A percentile compares a stretch with the other conserved stretches of the same genome.
These are phyloP conservation scores for Trissolcus brochymenae DNA, from an alignment of 2,888 invertebrate species.

Conservation along the genomic window DNA sequence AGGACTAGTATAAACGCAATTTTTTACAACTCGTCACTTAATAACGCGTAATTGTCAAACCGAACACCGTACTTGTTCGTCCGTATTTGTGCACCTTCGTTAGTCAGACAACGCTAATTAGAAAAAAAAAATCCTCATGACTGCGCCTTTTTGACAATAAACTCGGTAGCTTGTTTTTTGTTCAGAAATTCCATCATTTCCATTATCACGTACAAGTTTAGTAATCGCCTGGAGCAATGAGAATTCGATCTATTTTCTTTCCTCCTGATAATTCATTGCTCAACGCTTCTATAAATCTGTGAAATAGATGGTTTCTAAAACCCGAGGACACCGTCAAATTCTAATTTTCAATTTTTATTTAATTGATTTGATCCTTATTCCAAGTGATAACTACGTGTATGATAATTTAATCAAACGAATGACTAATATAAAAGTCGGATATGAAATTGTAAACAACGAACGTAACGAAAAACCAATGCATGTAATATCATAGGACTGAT, in stretches of 20 bases:
- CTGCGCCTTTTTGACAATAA: constrained; percentile 74
- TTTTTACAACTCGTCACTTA: constrained; percentile 59
- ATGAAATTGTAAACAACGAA: constrained; percentile 19
- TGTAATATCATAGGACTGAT: constrained; percentile 20
- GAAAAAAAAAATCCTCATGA: constrained; percentile 60
- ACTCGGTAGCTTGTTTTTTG: background rate
- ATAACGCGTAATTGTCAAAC: constrained; percentile 63
- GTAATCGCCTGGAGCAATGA: too few species aligned
- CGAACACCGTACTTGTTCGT: constrained; percentile 67
- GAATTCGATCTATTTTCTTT: too few species aligned
- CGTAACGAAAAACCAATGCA: constrained; percentile 26
- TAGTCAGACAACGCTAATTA: constrained; percentile 43
- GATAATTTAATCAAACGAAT: background rate
- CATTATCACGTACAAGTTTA: too few species aligned
- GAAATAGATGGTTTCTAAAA: too few species aligned
- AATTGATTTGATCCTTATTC: too few species aligned
- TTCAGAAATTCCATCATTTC: too few species aligned
- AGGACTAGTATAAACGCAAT: constrained; percentile 78
- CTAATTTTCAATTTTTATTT: too few species aligned
- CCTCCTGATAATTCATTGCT: too few species aligned
- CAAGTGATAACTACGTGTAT: too few species aligned
- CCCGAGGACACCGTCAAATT: too few species aligned
- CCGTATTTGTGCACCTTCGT: constrained; percentile 47
- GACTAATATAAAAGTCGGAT: too few species aligned
- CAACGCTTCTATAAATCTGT: too few species aligned